Conservation (phyloP, 2,113 vertebrate genomes). For the Petroica traversi region DNA sequence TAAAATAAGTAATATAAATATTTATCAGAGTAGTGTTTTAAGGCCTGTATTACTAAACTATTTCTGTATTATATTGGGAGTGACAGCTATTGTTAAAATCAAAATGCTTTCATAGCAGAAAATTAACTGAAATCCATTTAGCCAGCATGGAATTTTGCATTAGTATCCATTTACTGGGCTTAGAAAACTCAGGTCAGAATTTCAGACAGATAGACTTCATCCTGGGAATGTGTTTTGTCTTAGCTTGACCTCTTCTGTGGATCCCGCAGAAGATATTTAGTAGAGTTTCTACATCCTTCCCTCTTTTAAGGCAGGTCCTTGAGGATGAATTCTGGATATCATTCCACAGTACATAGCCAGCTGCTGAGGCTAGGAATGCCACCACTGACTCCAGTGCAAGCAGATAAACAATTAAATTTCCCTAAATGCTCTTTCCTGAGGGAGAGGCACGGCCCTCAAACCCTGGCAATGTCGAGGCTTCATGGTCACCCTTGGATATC, state of each 20-base stretch:
- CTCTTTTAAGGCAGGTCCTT: neutral
- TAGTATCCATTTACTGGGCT: neutral
- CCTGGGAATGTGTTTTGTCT: slow-evolving; percentile 21
- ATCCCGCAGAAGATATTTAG: neutral
- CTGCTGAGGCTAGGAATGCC: neutral
- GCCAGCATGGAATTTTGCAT: neutral
- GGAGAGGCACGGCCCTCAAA: neutral
- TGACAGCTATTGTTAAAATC: slow-evolving; percentile 51
- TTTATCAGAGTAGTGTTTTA: slow-evolving; percentile 51
- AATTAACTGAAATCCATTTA: slow-evolving; percentile 28
- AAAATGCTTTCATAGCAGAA: slow-evolving; percentile 14
- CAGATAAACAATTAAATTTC: neutral
- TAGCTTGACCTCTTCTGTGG: neutral
- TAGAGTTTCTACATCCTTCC: neutral
- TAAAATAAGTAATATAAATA: slow-evolving; percentile 67
- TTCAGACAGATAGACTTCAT: slow-evolving; percentile 30
- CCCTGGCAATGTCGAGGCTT: neutral
- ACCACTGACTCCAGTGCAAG: neutral
- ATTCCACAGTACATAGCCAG: neutral
- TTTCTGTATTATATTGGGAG: slow-evolving; percentile 32
- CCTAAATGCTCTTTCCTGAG: neutral
- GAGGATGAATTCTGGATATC: neutral
- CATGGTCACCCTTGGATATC: neutral
- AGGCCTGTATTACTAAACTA: slow-evolving; percentile 37
- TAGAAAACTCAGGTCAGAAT: slow-evolving; percentile 8